phyloP scores from a whole-genome alignment of 2,113 vertebrate genomes.

The Vulpes lagopus region DNA sequence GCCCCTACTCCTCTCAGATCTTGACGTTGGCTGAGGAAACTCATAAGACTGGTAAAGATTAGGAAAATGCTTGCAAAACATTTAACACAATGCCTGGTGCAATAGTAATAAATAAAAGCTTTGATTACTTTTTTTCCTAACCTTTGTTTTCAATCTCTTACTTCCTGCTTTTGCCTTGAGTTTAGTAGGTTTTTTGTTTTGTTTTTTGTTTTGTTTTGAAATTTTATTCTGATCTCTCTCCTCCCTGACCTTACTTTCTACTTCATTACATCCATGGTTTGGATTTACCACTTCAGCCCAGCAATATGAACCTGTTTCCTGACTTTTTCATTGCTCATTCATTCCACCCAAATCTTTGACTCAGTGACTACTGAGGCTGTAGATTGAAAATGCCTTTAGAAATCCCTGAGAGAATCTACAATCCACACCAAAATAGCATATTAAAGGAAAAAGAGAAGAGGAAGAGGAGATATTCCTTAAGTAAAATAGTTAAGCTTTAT shows the following conservation, averaged over 20 bases:
- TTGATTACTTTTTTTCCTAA: slow-evolving; percentile 30
- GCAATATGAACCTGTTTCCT: neutral
- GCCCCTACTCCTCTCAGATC: neutral
- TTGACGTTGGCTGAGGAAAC: neutral
- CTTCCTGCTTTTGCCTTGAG: neutral
- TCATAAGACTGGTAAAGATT: neutral
- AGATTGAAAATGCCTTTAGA: neutral
- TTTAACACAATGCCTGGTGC: neutral
- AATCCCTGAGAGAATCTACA: slow-evolving; percentile 32
- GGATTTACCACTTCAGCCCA: neutral
- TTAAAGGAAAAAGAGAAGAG: neutral
- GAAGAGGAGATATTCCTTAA: neutral
- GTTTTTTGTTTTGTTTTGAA: neutral
- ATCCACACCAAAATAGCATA: neutral
- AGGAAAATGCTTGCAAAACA: neutral
- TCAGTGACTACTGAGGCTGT: neutral
- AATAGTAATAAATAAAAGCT: neutral
- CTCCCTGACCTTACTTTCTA: neutral
- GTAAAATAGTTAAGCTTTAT: neutral
- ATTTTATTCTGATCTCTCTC: neutral
- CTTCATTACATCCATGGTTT: neutral
- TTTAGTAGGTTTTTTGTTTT: neutral
- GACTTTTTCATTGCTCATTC: neutral
- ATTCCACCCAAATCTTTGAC: neutral
- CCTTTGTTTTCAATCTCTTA: neutral